These are phyloP conservation scores for Virgularia gustaviana DNA, from an alignment of 92 coral and sea anemone genomes.

Conservation along the genomic window DNA sequence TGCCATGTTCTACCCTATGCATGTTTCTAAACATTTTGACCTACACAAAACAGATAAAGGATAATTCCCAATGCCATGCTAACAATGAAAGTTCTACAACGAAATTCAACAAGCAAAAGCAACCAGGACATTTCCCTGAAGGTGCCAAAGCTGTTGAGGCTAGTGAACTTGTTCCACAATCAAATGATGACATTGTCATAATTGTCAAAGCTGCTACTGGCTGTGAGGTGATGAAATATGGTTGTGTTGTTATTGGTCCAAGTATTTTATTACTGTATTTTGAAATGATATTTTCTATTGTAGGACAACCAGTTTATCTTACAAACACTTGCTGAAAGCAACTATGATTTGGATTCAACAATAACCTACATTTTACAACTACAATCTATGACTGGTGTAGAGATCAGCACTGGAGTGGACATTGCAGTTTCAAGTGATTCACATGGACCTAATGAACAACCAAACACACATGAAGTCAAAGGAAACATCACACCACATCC, in stretches of 20 bases:
- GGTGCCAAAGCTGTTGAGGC: no score
- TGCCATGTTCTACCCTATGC: no score
- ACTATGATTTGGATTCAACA: constrained; percentile 65
- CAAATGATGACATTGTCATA: constrained; percentile 28
- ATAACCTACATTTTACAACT: constrained; percentile 74
- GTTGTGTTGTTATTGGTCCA: no score
- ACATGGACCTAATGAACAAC: no score
- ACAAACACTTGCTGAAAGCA: constrained; percentile 67
- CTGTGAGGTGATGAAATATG: constrained; percentile 60
- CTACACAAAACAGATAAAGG: background rate
- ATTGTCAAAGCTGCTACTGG: constrained; percentile 53
- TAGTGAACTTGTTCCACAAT: background rate
- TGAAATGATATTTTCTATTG: background rate
- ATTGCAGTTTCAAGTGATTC: no score
- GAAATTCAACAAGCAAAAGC: background rate
- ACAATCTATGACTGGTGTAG: constrained; percentile 63
- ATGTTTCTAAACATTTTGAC: no score
- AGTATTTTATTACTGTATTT: no score
- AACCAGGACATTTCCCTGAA: constrained; percentile 1
- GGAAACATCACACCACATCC: no score
- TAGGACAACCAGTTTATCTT: constrained; percentile 68
- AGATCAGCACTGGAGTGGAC: no score
- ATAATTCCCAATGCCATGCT: background rate
- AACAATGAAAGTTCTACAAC: background rate
- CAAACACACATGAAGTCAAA: no score